These are phyloP conservation scores for Drosophila lacertosa DNA, from an alignment of 1,140 invertebrate genomes.

Conservation along the genomic window DNA sequence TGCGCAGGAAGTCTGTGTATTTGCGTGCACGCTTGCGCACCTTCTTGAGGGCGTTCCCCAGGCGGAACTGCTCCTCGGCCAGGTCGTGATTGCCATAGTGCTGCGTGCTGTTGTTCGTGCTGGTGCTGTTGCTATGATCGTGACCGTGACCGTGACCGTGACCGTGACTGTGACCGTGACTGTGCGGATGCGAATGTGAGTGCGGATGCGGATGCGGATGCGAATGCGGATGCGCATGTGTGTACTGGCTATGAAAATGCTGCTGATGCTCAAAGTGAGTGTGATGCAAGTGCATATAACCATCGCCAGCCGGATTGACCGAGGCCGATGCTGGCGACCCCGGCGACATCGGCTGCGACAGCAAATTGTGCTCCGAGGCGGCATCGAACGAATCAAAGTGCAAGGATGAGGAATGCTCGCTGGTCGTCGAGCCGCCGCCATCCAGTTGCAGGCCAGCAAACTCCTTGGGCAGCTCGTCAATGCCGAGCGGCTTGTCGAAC, in stretches of 20 bases:
- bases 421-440: slow-evolving; percentile 57
- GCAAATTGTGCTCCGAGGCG: slow-evolving; percentile 74
- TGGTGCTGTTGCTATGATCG: slow-evolving; percentile 42
- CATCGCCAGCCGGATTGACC: slow-evolving; percentile 70
- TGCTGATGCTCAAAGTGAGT: slow-evolving; percentile 53
- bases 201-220: slow-evolving; percentile 31
- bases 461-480: slow-evolving; percentile 73
- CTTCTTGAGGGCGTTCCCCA: slow-evolving; percentile 74
- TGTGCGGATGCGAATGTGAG: slow-evolving; percentile 47
- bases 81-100: slow-evolving; percentile 41
- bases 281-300: slow-evolving; percentile 68
- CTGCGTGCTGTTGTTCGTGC: slow-evolving; percentile 31
- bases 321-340: slow-evolving; percentile 63
- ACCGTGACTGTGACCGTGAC: slow-evolving; percentile 41
- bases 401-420: slow-evolving; percentile 74
- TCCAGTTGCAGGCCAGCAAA: slow-evolving; percentile 41
- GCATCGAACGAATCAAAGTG: slow-evolving; percentile 80
- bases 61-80: slow-evolving; percentile 69
- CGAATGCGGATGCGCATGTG: slow-evolving; percentile 19
- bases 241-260: slow-evolving; percentile 37
- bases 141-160: slow-evolving; percentile 45
- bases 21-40: slow-evolving; percentile 83
- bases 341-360: slow-evolving; percentile 71
- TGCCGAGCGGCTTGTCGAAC: slow-evolving; percentile 76
- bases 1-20: slow-evolving; percentile 82